phyloP scores from a whole-genome alignment of 2,797 vertebrate genomes.

The Oryzias sinensis region DNA sequence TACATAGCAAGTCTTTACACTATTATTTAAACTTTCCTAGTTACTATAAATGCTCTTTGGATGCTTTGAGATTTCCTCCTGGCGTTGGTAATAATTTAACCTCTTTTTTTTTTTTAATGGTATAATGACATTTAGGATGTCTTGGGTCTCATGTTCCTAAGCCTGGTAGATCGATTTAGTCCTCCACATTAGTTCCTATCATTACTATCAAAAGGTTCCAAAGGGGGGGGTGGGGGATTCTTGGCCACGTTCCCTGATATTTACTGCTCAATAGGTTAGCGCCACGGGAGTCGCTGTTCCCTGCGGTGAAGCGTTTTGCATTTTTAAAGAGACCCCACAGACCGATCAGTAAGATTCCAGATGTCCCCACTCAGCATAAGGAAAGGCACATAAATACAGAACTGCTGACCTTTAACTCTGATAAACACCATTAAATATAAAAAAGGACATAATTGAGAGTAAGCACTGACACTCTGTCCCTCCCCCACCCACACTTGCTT shows the following conservation, averaged over 20 bases:
- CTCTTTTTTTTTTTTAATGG: not conserved
- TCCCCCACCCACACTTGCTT: slow-evolving; percentile 16
- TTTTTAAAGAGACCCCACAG: slow-evolving; percentile 79
- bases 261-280: slow-evolving; percentile 80
- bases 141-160: not conserved
- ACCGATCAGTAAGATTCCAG: slow-evolving; percentile 71
- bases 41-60: no score
- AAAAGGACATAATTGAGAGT: slow-evolving; percentile 84
- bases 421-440: slow-evolving; percentile 87
- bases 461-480: slow-evolving; percentile 66
- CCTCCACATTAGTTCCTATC: not conserved
- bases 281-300: slow-evolving; percentile 64
- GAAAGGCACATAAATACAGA: slow-evolving; percentile 72
- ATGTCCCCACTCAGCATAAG: slow-evolving; percentile 55
- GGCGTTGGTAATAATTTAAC: no score
- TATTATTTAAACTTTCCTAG: no score
- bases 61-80: no score
- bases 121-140: slow-evolving; percentile 1
- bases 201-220: slow-evolving; percentile 18
- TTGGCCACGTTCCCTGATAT: slow-evolving; percentile 74
- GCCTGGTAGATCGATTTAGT: slow-evolving; percentile 12
- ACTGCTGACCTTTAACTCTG: slow-evolving; percentile 77
- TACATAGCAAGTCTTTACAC: no score
- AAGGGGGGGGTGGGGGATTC: slow-evolving; percentile 40
- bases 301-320: slow-evolving; percentile 65